Base-by-base conservation (phyloP, 2,113 vertebrate species). In the Dipodomys ordii region DNA sequence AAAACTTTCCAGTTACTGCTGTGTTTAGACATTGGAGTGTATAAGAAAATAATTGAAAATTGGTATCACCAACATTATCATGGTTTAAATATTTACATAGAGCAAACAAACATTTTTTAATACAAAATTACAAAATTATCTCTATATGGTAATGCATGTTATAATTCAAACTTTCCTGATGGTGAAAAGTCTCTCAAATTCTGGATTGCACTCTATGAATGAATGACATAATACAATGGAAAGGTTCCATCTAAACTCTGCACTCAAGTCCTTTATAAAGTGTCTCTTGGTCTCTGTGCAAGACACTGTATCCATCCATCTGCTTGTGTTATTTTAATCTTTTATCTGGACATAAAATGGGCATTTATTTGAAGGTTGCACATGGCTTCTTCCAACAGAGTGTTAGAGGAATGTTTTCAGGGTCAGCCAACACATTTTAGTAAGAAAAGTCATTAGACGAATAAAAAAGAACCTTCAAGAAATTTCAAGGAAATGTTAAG, bases 401-500 rank as follows among this genome's bases (percentile, higher is more conserved):
- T 1, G 0, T 60, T 71, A 80, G 5, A 78, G 9, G 7, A 60
- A 73, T 88, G 9, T 67, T 88, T 81, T 93, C 57, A 69, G 74
- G 46, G 12, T 73, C 27, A 64, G 19, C 7, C 9, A 44, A n/a
- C 11, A 1, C 19, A 83, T 67, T 80, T 92, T 72, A 60, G 16
- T 67, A 76, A 71, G 27, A n/a, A 74, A 86, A 83, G 49, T 57
- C 30, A 83, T 62, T 32, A 92, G 57, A 30, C 19, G 35, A 86
- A 19, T 18, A 89, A 86, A 82, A 69, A 64, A 68, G 93, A 80
- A 73, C 20, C 22, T 73, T 89, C 69, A 78, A 65, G 49, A 74
- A 83, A 57, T 65, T 46, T 64, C n/a, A 89, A 69, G 15, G 77
- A 18, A 76, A 85, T 89, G 46, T 32, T 73, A 83, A 35, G 46